Base-by-base conservation (phyloP, 2,797 vertebrate genomes). In the Pelobates cultripes region DNA sequence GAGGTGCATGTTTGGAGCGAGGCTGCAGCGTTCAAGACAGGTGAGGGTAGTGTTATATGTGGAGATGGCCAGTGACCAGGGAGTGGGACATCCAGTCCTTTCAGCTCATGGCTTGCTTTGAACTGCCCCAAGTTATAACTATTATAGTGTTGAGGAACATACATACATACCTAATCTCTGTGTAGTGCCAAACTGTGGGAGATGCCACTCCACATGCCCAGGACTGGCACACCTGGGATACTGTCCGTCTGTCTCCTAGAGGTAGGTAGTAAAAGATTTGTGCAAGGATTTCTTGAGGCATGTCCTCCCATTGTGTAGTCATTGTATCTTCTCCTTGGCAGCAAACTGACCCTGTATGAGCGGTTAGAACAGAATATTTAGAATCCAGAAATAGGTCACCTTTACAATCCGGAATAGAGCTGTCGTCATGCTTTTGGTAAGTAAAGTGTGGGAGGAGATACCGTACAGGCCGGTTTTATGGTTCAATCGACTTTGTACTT, bases 231-330 rank as follows among this genome's bases (percentile, higher is more conserved):
- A 94, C 92, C 66, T 78, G 76, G 53, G 90, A 89, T 0, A 87
- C 88, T 0, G 43, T 40, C 1, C 84, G 87, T 17, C 91, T 91
- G 43, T 91, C 93, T 63, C 42, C 80, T 51, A 94, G 86, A 53
- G 91, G 75, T 70, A 94, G 83, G 55, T 91, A 90, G 43, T 77
- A 79, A 80, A 95, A 93, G 61, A 94, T 90, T 42, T 89, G 78
- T 0, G 87, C 86, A 57, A 94, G 88, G 67, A 95, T 82, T 81
- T 95, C 93, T 81, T 91, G 91, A 0, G 92, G 94, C 88, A 95
- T 87, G 14, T 86, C 91, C 70, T 82, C 81, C 88, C 87, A 89
- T 0, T 45, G 42, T 1, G 80, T 85, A 0, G 73, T 47, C 82
- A 74, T 85, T 40, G 67, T 43, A 7, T 0, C 41, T 28, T 28